Conservation (phyloP, 1,140 invertebrate genomes). For the Euwallacea fornicatus region DNA sequence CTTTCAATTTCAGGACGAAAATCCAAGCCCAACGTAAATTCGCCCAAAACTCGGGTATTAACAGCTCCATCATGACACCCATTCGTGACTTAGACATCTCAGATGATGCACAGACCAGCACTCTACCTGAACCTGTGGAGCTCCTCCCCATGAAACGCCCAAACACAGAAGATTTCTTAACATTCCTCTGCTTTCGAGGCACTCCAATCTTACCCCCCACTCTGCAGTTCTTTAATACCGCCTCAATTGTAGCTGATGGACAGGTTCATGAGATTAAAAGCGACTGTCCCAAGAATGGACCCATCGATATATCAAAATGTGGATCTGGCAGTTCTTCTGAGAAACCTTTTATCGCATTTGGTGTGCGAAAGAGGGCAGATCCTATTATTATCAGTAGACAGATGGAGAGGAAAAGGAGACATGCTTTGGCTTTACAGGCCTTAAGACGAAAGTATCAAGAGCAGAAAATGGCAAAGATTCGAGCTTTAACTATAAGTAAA, state of each 20-base stretch:
- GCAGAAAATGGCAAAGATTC: conserved; percentile 62
- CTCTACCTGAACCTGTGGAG: conserved; percentile 56
- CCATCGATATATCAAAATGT: conserved; percentile 47
- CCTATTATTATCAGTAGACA: conserved; percentile 52
- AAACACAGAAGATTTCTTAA: conserved; percentile 89
- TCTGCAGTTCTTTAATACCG: conserved; percentile 72
- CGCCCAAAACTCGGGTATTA: conserved; percentile 73
- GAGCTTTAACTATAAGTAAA: conserved; percentile 52
- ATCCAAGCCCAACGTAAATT: conserved; percentile 90
- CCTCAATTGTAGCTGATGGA: conserved; percentile 47
- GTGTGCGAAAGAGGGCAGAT: conserved; percentile 59
- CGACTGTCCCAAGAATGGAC: conserved; percentile 47
- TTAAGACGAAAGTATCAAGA: conserved; percentile 68
- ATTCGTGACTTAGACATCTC: conserved; percentile 63
- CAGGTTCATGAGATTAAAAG: conserved; percentile 47
- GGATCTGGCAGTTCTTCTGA: conserved; percentile 43
- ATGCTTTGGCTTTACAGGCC: conserved; percentile 58
- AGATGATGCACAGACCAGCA: conserved; percentile 51
- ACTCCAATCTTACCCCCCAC: conserved; percentile 72
- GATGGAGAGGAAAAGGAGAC: conserved; percentile 53
- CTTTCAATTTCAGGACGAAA: conserved; percentile 61
- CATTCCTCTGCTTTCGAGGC: conserved; percentile 85
- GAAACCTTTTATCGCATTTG: conserved; percentile 57
- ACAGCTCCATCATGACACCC: conserved; percentile 59
- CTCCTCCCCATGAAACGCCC: conserved; percentile 70